Evolutionary conservation across 1,140 invertebrate genomes (phyloP).

Genomic region (Apis laboriosa): DNA sequence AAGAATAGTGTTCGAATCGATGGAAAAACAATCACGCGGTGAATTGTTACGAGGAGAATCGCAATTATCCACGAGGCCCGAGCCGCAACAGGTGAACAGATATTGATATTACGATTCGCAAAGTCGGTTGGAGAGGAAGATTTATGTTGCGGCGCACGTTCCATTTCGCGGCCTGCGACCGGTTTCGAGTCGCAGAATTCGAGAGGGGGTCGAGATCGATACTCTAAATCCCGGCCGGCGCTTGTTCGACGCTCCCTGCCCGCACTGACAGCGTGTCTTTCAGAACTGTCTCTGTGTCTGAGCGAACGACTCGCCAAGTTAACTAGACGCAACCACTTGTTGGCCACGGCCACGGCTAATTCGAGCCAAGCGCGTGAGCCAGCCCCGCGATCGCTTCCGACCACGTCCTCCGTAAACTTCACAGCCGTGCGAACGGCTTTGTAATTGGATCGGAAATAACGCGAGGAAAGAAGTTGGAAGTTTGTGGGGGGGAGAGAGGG

Average conservation of each 20-base stretch:
- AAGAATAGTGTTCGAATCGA: background rate
- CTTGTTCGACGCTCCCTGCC: constrained; percentile 21
- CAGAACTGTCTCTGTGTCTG: constrained; percentile 51
- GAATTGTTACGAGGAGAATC: background rate
- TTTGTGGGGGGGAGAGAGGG: too few relatives aligned
- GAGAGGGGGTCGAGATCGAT: constrained; percentile 8
- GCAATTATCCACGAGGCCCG: background rate
- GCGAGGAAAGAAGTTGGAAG: background rate
- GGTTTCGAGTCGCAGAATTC: background rate
- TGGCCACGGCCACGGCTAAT: constrained; percentile 60
- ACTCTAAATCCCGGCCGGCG: constrained; percentile 24
- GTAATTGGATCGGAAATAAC: background rate
- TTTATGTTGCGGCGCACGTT: constrained; percentile 54
- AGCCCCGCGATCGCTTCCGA: background rate
- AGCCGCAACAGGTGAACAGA: constrained; percentile 60
- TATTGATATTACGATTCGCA: constrained; percentile 64
- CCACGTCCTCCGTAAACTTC: constrained; percentile 5
- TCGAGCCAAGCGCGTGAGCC: constrained; percentile 31
- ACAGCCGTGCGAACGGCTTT: background rate
- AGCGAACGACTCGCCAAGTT: constrained; percentile 59
- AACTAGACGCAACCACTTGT: constrained; percentile 67
- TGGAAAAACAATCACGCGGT: background rate
- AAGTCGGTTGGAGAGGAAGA: constrained; percentile 46
- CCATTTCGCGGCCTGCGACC: constrained; percentile 5
- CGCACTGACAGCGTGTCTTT: constrained; percentile 58